These are phyloP conservation scores for Sabatieria punctata DNA, from an alignment of 2,888 invertebrate species.

Conservation along the genomic window DNA sequence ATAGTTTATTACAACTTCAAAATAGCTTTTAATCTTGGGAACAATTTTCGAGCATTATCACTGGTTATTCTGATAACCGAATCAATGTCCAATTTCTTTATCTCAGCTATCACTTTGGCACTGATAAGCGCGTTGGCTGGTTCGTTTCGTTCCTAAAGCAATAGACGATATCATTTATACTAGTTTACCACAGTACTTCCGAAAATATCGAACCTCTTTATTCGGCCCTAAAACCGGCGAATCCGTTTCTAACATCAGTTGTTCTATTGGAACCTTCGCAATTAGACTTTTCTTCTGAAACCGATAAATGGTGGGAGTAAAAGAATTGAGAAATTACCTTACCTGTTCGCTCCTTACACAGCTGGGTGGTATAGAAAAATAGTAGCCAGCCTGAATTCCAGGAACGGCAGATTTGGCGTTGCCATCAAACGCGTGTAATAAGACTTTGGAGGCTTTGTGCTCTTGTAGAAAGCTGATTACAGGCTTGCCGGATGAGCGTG, in stretches of 20 bases:
- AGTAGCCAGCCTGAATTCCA: constrained; percentile 33
- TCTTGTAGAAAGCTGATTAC: constrained; percentile 32
- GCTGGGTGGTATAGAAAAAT: constrained; percentile 36
- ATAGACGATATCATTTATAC: too few species aligned
- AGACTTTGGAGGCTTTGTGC: constrained; percentile 26
- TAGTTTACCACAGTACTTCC: too few species aligned
- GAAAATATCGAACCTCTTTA: constrained; percentile 13
- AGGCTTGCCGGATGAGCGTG: constrained; percentile 35
- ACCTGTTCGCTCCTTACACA: constrained; percentile 32
- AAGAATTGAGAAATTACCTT: background rate
- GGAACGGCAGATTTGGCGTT: constrained; percentile 30
- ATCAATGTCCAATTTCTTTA: constrained; percentile 24
- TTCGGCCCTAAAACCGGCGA: constrained; percentile 36
- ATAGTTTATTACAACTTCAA: background rate
- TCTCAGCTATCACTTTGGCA: constrained; percentile 30
- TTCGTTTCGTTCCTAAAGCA: constrained; percentile 28
- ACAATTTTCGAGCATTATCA: constrained; percentile 30
- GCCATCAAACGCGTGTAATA: constrained; percentile 38
- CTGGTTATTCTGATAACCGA: constrained; percentile 24
- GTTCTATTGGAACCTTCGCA: constrained; percentile 31
- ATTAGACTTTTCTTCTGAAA: constrained; percentile 32
- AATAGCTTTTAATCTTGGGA: constrained; percentile 24
- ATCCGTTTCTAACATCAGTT: constrained; percentile 37
- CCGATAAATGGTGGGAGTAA: background rate
- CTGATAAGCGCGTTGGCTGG: constrained; percentile 29